Conservation (phyloP, 2,113 vertebrate genomes). For the Eurypyga helias region DNA sequence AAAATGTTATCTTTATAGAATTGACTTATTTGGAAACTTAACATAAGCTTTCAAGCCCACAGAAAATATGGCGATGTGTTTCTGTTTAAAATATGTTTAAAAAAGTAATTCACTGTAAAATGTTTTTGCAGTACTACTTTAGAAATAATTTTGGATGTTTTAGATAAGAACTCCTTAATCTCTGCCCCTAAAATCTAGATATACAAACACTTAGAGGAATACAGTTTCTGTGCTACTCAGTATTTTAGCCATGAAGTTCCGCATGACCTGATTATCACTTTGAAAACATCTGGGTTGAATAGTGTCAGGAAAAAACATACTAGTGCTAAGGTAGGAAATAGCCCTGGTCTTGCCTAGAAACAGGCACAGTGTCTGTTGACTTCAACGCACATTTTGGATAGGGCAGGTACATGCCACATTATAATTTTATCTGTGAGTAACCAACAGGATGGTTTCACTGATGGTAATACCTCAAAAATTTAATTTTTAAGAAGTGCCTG, state of each 20-base stretch:
- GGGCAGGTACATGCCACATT: background rate
- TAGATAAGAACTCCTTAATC: conserved; percentile 58
- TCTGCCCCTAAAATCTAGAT: background rate
- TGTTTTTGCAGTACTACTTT: conserved; percentile 63
- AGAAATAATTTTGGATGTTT: conserved; percentile 75
- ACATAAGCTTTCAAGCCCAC: conserved; percentile 84
- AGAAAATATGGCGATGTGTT: conserved; percentile 81
- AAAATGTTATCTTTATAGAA: conserved; percentile 82
- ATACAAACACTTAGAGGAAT: background rate
- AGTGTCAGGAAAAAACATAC: background rate
- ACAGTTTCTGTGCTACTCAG: background rate
- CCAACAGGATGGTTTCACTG: background rate
- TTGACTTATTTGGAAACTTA: conserved; percentile 85
- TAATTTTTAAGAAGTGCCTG: background rate
- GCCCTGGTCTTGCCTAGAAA: background rate
- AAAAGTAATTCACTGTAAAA: conserved; percentile 76
- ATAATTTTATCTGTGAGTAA: background rate
- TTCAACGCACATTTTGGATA: background rate
- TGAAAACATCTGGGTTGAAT: background rate
- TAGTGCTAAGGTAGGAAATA: background rate
- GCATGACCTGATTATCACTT: background rate
- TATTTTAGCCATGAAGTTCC: background rate
- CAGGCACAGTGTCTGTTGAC: background rate
- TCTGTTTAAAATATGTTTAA: conserved; percentile 76
- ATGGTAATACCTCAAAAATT: background rate